Conservation (phyloP, 1,140 invertebrate genomes). For the Musca domestica region DNA sequence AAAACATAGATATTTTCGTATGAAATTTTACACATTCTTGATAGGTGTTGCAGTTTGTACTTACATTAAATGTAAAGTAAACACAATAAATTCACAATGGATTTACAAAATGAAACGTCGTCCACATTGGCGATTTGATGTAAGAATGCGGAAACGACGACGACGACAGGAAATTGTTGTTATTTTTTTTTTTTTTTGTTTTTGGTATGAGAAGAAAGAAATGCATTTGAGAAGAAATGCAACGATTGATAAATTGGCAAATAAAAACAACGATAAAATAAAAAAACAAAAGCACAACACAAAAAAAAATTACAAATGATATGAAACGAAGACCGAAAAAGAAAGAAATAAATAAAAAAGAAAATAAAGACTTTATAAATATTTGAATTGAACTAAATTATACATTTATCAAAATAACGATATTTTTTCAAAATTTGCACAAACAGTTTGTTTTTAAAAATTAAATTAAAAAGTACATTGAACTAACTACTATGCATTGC, state of each 20-base stretch:
- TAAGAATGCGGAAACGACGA: too few species aligned
- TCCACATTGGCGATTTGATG: too few species aligned
- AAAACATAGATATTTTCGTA: not conserved
- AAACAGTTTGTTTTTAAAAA: conserved; percentile 29
- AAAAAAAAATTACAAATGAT: not conserved
- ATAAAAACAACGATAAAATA: not conserved
- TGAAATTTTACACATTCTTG: conserved; percentile 1
- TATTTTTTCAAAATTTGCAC: not conserved
- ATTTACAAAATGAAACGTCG: too few species aligned
- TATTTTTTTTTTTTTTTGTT: not conserved
- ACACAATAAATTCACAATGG: too few species aligned
- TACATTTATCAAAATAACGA: not conserved
- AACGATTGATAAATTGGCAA: too few species aligned
- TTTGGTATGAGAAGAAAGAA: conserved; percentile 37
- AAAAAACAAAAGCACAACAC: not conserved
- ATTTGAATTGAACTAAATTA: not conserved
- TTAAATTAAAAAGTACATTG: conserved; percentile 29
- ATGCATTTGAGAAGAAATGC: too few species aligned
- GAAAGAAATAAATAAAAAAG: conserved; percentile 4
- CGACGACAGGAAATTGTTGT: too few species aligned
- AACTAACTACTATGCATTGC: not conserved
- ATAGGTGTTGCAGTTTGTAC: conserved; percentile 5
- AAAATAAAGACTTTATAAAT: conserved; percentile 2
- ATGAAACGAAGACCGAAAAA: not conserved
- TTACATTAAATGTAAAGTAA: conserved; percentile 21